A percentile compares a stretch with the other conserved stretches of the same genome.
Conservation (phyloP, 2,797 vertebrate genomes). For the Thripadectes ignobilis region DNA sequence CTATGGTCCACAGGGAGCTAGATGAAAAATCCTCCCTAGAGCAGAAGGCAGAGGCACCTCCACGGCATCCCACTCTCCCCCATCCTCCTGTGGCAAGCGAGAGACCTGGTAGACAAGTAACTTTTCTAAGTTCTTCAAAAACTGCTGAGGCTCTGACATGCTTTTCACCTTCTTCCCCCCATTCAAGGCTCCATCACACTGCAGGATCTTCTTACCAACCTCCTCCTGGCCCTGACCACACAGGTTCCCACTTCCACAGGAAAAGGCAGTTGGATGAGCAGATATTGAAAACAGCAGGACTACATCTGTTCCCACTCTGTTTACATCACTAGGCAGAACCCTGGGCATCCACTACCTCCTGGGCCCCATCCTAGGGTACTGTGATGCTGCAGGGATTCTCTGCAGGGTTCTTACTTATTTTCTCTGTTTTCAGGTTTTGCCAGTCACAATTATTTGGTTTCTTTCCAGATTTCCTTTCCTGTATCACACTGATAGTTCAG, state of each 20-base stretch:
- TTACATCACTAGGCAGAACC: not conserved
- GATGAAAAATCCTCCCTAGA: not conserved
- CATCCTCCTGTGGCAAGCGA: not conserved
- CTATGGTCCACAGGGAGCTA: not conserved
- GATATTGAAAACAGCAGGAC: not conserved
- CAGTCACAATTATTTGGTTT: not conserved
- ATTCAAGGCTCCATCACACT: not conserved
- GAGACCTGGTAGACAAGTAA: not conserved
- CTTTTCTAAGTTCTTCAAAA: not conserved
- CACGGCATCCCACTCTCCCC: not conserved
- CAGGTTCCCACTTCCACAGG: not conserved
- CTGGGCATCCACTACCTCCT: not conserved
- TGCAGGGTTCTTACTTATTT: not conserved
- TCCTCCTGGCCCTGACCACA: no score
- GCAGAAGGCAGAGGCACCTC: not conserved
- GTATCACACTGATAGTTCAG: not conserved
- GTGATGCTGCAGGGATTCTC: not conserved
- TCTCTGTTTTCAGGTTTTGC: not conserved
- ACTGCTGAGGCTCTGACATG: not conserved
- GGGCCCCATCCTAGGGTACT: no score
- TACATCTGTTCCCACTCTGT: not conserved
- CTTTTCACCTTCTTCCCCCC: not conserved
- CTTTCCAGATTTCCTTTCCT: not conserved
- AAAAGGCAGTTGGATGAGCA: not conserved
- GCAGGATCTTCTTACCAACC: not conserved